A percentile compares a stretch with the other conserved stretches of the same genome.
phyloP scores from a whole-genome alignment of 2,113 vertebrate genomes.

The Tilapia sparmanii region DNA sequence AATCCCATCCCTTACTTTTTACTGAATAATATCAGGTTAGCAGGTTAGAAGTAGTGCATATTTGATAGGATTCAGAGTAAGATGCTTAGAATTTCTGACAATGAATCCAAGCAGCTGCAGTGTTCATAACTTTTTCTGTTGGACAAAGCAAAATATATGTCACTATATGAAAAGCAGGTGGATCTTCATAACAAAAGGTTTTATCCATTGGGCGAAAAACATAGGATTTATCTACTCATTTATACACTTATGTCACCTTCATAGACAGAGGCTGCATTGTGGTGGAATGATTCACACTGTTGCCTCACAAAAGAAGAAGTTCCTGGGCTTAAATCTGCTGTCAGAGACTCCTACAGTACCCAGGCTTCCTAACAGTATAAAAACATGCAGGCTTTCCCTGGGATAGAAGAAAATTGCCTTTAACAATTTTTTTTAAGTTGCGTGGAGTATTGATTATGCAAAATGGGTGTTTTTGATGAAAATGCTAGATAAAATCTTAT shows the following conservation, averaged over 20 bases:
- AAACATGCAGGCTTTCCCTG: not conserved
- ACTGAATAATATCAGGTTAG: not conserved
- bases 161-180: not conserved
- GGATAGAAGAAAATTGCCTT: not conserved
- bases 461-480: not conserved
- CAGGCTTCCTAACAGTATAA: not conserved
- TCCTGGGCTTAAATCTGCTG: not conserved
- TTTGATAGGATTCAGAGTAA: not conserved
- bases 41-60: not conserved
- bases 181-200: not conserved
- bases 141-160: not conserved
- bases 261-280: not conserved
- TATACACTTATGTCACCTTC: not conserved
- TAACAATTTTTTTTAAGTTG: not conserved
- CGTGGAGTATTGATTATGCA: not conserved
- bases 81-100: not conserved
- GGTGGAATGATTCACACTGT: not conserved
- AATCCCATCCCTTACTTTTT: accelerated
- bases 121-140: not conserved
- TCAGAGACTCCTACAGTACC: not conserved
- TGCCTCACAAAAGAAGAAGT: not conserved
- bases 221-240: not conserved
- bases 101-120: not conserved
- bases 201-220: not conserved
- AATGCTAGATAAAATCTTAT: not conserved